Base-by-base conservation (phyloP, 2,113 vertebrate genomes). In the Platysternon megacephalum region DNA sequence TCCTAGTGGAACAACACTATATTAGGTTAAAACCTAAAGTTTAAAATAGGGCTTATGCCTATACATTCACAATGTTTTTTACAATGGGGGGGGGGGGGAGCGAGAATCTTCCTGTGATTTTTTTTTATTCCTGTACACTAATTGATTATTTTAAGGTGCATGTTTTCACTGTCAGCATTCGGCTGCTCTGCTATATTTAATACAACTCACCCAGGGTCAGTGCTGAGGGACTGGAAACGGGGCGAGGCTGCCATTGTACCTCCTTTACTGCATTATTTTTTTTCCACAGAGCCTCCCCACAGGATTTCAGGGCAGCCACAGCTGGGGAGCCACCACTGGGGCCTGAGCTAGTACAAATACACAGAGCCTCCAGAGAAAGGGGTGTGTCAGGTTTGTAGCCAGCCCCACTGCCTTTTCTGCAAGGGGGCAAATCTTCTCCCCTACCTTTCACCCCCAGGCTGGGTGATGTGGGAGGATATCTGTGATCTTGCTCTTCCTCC, bases 291-390 rank as follows among this genome's bases (percentile, higher is more conserved):
- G 48, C 19, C 13, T 84, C 52, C 21, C n/a, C 72, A 56, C 51
- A 61, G n/a, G 39, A 61, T 91, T 92, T 68, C 35, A 87, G 91
- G 51, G 82, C 51, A 82, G 61, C 68, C 53, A 51, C 48, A 85
- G 46, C 42, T 24, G 55, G 88, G n/a, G 44, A 95, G 28, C 19
- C 3, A 24, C 28, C 1, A 82, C 19, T 5, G 39, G 76, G 82
- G 83, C 35, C 29, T n/a, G 2, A 0, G 1, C 82, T 3, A 26
- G 8, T 2, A 28, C 35, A 1, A 0, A 35, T 10, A 39, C 0
- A 1, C 44, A 82, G 52, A 84, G 52, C 10, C 16, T 7, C 16
- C 4, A 32, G 42, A 5, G 42, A 35, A 42, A 52, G 0, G 2
- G n/a, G 12, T 17, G 58, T 2, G 5, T 3, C 87, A 0, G 0